Percentiles rank a stretch among this genome's conserved stretches.
Evolutionary conservation across 1,140 invertebrate genomes (phyloP).

Genomic region (Papilio xuthus): DNA sequence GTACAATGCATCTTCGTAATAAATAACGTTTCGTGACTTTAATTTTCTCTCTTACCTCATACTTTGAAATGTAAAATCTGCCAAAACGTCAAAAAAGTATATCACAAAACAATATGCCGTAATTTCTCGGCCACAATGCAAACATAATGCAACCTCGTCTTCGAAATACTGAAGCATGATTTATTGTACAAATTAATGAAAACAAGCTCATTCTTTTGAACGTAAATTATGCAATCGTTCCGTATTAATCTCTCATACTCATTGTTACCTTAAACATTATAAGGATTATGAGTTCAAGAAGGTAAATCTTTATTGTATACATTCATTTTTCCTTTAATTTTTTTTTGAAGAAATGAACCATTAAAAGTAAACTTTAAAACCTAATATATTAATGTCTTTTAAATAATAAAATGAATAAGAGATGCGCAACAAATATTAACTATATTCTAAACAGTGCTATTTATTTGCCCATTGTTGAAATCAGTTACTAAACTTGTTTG

Average conservation of each 20-base stretch:
- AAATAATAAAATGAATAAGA: no score
- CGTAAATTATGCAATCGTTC: conserved; percentile 50
- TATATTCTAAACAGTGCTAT: no score
- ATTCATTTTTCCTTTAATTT: not conserved
- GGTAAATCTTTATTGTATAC: not conserved
- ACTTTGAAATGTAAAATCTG: conserved; percentile 5
- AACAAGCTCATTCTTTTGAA: conserved; percentile 34
- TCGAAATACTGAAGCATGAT: conserved; percentile 52
- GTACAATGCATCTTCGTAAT: not conserved
- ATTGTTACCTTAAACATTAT: not conserved
- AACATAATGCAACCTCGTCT: conserved; percentile 64
- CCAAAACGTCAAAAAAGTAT: not conserved
- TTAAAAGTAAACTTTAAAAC: no score
- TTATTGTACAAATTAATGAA: conserved; percentile 48
- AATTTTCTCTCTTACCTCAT: conserved; percentile 2
- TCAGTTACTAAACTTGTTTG: no score
- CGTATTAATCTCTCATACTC: conserved; percentile 49
- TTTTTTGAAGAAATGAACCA: no score
- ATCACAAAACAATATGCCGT: conserved; percentile 59
- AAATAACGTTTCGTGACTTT: conserved; percentile 20
- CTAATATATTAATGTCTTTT: no score
- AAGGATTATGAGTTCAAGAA: not conserved
- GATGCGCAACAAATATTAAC: no score
- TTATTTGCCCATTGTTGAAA: no score
- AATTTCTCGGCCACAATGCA: conserved; percentile 53